Evolutionary conservation across 2,888 invertebrate species (phyloP).

Genomic region (Perizoma flavofasciatum): DNA sequence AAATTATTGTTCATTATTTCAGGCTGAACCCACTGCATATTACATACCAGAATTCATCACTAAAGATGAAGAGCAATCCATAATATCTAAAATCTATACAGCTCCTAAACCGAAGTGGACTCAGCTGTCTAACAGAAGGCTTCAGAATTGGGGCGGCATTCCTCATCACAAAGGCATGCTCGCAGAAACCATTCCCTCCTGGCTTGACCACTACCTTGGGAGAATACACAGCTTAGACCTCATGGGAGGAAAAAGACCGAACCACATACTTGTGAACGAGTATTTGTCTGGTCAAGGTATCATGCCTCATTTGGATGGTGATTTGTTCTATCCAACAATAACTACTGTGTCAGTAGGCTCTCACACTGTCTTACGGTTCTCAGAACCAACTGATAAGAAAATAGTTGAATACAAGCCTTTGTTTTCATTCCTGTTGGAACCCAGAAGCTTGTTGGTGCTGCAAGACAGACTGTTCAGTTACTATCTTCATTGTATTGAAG

Average conservation of each 20-base stretch:
- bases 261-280: constrained; percentile 98
- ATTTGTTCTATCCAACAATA: constrained; percentile 95
- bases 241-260: constrained; percentile 90
- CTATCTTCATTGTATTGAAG: constrained; percentile 94
- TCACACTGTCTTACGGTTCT: constrained; percentile 95
- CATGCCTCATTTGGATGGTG: constrained; percentile 98
- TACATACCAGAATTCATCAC: constrained; percentile 96
- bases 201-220: constrained; percentile 89
- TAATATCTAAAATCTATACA: constrained; percentile 89
- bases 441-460: constrained; percentile 93
- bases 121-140: constrained; percentile 92
- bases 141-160: constrained; percentile 99
- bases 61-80: constrained; percentile 86
- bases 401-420: constrained; percentile 61
- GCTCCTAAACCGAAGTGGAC: constrained; percentile 98
- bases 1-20: constrained; percentile 11
- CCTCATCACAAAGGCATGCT: constrained; percentile 98
- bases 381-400: constrained; percentile 75
- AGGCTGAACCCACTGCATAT: constrained; percentile 86
- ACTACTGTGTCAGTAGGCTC: constrained; percentile 97
- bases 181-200: constrained; percentile 93
- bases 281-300: constrained; percentile 97
- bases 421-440: constrained; percentile 93
- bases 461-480: constrained; percentile 91
- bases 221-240: constrained; percentile 87